A percentile compares a stretch with the other conserved stretches of the same genome.
Conservation (phyloP, 2,797 vertebrate species). For the Poeciliopsis turneri region DNA sequence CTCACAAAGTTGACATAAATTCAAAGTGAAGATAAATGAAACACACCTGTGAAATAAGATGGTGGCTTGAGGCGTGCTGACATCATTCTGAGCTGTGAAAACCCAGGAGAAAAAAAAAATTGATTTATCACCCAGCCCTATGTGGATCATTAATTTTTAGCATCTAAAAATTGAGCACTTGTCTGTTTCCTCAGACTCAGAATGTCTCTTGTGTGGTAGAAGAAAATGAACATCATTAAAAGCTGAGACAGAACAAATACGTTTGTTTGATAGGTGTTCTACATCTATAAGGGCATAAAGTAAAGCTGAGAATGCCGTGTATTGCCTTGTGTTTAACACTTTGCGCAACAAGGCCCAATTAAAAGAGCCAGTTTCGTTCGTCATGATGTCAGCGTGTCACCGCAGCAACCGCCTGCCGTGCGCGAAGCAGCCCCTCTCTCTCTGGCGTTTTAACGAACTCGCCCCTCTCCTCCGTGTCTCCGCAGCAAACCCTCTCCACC, state of each 20-base stretch:
- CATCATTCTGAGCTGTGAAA: too few relatives aligned
- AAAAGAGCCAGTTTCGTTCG: too few relatives aligned
- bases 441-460: neutral
- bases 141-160: too few relatives aligned
- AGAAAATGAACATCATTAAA: neutral
- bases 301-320: neutral
- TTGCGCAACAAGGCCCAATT: neutral
- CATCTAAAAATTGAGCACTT: neutral
- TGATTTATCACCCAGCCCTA: too few relatives aligned
- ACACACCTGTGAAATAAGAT: too few relatives aligned
- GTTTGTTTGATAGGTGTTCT: neutral
- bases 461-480: neutral
- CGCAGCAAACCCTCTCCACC: conserved; percentile 91
- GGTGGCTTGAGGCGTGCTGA: too few relatives aligned
- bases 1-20: too few relatives aligned
- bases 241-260: neutral
- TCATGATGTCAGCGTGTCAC: neutral
- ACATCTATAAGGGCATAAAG: neutral
- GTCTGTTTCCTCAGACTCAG: neutral
- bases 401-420: neutral
- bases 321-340: neutral
- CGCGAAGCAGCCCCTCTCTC: neutral
- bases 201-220: neutral
- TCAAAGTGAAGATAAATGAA: too few relatives aligned
- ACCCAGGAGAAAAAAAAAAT: too few relatives aligned